Evolutionary conservation across 2,113 vertebrate genomes (phyloP), one percentile per base, ranked within the genome.

Genomic region (Orycteropus afer): DNA sequence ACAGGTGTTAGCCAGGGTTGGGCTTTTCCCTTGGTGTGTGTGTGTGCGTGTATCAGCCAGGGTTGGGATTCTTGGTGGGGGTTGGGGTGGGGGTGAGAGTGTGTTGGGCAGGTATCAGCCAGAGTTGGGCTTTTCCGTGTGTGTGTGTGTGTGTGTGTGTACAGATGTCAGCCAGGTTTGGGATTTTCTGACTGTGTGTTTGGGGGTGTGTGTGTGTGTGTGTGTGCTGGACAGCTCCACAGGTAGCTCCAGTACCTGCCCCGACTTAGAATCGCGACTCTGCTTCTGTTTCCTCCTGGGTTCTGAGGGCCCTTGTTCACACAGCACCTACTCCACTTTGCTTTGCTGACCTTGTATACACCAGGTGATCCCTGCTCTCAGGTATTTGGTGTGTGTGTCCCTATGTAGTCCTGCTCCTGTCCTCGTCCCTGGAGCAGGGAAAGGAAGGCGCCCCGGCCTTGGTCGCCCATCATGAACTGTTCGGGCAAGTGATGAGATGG

Each of bases 241-340:
- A 12, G 27, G 34, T 0, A 17, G 47, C 9, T 29, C 61, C 59
- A 15, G 0, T 20, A 14, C 1, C 27, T 0, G 0, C 2, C 10
- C 5, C 0, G 2, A 22, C 80, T 51, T 51, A 15, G 51, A 53
- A 53, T 53, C 51, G 17, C 51, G 13, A 53, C 13, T 53, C 51
- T 47, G 17, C 3, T 29, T 88, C 81, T 1, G 15, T 3, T 79
- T 57, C 51, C 84, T 67, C 34, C 42, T 37, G 17, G 5, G 10
- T 47, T 37, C 82, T 10, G 9, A 3, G 42, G 61, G 29, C 63
- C 42, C 13, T 32, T 4, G 1, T 7, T 53, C 25, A 25, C 61
- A 25, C n/a, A n/a, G n/a, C n/a, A n/a, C n/a, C n/a, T n/a, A n/a
- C n/a, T n/a, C 49, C 20, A 14, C 74, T 49, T 63, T 65, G 34